Conservation (phyloP, 1,140 invertebrate genomes). For the Brachionus paranguensis region DNA sequence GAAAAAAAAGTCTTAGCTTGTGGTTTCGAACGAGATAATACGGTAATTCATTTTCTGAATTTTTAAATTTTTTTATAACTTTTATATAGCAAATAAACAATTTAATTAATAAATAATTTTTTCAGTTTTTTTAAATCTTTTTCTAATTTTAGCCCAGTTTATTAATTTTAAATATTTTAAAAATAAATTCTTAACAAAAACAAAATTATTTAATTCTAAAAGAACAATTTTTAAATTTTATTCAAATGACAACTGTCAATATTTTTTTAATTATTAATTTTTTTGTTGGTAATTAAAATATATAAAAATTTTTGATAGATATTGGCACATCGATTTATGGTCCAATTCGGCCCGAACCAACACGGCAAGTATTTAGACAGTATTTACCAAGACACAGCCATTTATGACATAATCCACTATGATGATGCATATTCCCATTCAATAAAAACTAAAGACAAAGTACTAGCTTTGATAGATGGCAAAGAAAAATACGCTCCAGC, state of each 20-base stretch:
- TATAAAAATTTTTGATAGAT: slow-evolving; percentile 44
- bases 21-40: too few relatives aligned
- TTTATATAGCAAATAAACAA: too few relatives aligned
- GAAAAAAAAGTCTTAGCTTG: too few relatives aligned
- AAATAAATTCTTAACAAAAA: neutral
- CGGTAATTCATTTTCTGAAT: too few relatives aligned
- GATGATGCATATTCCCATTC: slow-evolving; percentile 48
- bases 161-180: neutral
- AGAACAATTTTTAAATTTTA: too few relatives aligned
- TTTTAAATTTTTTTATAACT: too few relatives aligned
- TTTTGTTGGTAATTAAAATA: neutral
- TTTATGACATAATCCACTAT: slow-evolving; percentile 50
- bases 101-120: too few relatives aligned
- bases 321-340: slow-evolving; percentile 47
- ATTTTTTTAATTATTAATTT: neutral
- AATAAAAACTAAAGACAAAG: slow-evolving; percentile 46
- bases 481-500: slow-evolving; percentile 49
- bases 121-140: too few relatives aligned
- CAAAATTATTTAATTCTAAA: too few relatives aligned
- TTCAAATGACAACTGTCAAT: too few relatives aligned
- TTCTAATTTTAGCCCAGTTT: too few relatives aligned
- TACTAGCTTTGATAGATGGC: slow-evolving; percentile 49
- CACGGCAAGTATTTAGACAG: slow-evolving; percentile 48
- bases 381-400: slow-evolving; percentile 49
- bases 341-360: slow-evolving; percentile 49